These are phyloP conservation scores for Temnothorax unifasciatus DNA, from an alignment of 2,888 invertebrate genomes.

Conservation along the genomic window DNA sequence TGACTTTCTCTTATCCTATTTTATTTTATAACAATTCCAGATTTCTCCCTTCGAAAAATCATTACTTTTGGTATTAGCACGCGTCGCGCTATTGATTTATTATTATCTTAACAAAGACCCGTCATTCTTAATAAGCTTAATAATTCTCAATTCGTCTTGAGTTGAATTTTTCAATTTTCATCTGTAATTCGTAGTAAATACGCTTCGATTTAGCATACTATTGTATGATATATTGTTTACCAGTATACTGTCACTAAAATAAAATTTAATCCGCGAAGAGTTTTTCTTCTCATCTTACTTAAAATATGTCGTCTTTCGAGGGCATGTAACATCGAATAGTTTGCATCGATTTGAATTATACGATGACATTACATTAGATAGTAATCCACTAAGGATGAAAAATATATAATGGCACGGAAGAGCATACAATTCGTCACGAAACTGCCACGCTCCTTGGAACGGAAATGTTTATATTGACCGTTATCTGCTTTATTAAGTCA, in stretches of 20 bases:
- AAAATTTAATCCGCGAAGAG: neutral
- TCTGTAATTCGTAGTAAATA: neutral
- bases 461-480: neutral
- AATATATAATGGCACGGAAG: neutral
- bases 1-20: neutral
- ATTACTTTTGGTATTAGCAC: neutral
- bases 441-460: neutral
- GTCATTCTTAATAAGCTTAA: neutral
- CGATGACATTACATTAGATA: neutral
- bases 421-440: neutral
- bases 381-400: neutral
- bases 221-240: too few species aligned
- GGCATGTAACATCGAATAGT: neutral
- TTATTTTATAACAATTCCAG: neutral
- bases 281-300: neutral
- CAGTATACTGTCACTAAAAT: too few species aligned
- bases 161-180: neutral
- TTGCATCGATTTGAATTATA: neutral
- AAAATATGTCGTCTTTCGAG: neutral
- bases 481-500: neutral
- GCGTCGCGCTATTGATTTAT: neutral
- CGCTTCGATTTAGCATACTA: neutral
- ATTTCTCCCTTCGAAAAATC: neutral
- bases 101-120: neutral
- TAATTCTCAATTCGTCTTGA: neutral